Percentiles rank a stretch among this genome's conserved stretches.
Conservation (phyloP, 2,797 vertebrate species). For the Leuciscus waleckii region DNA sequence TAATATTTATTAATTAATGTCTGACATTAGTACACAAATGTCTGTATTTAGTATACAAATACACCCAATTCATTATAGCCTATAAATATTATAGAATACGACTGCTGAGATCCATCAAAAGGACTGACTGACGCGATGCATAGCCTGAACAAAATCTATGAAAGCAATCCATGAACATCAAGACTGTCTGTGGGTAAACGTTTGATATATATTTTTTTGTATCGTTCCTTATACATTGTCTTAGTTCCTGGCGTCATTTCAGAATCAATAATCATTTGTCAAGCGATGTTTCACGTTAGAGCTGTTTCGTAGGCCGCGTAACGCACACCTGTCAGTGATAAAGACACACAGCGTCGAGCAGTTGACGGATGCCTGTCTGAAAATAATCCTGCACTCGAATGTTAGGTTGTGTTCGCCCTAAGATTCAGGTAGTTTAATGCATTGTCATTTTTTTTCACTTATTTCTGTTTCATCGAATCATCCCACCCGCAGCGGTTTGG, state of each 20-base stretch:
- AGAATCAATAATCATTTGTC: too few species aligned
- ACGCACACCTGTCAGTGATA: background rate
- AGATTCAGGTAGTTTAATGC: background rate
- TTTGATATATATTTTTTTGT: background rate
- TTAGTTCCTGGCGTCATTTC: background rate
- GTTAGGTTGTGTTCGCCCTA: background rate
- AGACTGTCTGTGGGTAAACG: background rate
- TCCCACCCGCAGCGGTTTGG: background rate
- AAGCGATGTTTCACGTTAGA: background rate
- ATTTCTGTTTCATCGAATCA: too few species aligned
- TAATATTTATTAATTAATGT: background rate
- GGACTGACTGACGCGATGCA: too few species aligned
- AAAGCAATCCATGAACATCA: background rate
- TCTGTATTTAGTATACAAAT: background rate
- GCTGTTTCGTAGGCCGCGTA: background rate
- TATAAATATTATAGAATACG: background rate
- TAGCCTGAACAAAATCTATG: background rate
- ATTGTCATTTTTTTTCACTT: background rate
- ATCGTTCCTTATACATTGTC: background rate
- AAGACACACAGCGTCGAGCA: background rate
- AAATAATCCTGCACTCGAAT: background rate
- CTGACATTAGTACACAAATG: background rate
- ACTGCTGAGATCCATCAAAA: background rate
- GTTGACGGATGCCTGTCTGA: background rate
- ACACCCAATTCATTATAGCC: background rate